Conservation (phyloP, 1,140 invertebrate genomes). For the Ostrea edulis region DNA sequence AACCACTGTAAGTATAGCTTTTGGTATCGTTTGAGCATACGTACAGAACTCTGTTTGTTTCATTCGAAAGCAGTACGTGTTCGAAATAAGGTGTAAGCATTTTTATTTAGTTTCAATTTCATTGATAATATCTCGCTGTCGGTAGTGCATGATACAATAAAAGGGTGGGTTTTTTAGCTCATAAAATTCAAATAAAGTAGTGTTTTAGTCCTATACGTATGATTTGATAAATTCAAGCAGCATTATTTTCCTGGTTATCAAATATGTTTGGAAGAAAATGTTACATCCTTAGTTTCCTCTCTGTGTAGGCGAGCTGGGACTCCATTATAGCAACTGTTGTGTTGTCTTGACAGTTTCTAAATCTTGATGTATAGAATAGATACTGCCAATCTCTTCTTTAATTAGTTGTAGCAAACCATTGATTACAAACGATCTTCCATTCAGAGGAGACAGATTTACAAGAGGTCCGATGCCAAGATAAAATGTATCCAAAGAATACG, state of each 20-base stretch:
- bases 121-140: slow-evolving; percentile 15
- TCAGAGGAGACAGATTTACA: not conserved
- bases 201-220: slow-evolving; percentile 26
- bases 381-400: slow-evolving; percentile 14
- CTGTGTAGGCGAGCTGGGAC: slow-evolving; percentile 22
- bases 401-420: not conserved
- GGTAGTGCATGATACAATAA: slow-evolving; percentile 2
- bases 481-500: slow-evolving; percentile 21
- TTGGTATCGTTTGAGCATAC: not conserved
- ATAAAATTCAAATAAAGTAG: slow-evolving; percentile 18
- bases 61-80: slow-evolving; percentile 8
- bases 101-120: slow-evolving; percentile 36
- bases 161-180: slow-evolving; percentile 31
- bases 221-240: slow-evolving; percentile 22
- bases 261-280: slow-evolving; percentile 8
- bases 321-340: not conserved
- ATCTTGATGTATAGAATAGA: not conserved
- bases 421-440: slow-evolving; percentile 25
- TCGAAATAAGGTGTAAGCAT: slow-evolving; percentile 37
- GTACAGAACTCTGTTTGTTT: slow-evolving; percentile 19
- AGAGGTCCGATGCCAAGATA: slow-evolving; percentile 23
- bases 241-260: slow-evolving; percentile 20
- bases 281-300: not conserved
- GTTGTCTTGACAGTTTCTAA: not conserved
- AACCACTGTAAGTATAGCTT: not conserved